A percentile compares a stretch with the other conserved stretches of the same genome.
Evolutionary conservation across 2,113 vertebrate genomes (phyloP).

Genomic region (Microtus richardsoni): DNA sequence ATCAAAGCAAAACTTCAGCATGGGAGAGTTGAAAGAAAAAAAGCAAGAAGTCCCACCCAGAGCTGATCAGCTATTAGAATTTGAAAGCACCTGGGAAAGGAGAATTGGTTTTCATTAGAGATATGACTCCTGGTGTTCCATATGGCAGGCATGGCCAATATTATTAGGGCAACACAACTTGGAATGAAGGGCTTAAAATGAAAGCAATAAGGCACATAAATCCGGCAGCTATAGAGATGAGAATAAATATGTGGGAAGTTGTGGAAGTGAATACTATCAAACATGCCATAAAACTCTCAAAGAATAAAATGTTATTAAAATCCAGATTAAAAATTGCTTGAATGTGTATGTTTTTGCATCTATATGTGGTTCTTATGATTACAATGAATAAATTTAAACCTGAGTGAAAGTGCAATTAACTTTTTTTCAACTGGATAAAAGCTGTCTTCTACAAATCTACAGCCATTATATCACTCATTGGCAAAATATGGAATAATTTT

Average conservation of each 20-base stretch:
- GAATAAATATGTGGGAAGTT: too few relatives aligned
- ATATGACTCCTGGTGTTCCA: neutral
- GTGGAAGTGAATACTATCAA: too few relatives aligned
- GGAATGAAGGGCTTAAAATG: neutral
- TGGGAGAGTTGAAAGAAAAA: neutral
- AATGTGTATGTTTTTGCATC: too few relatives aligned
- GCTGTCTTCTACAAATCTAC: too few relatives aligned
- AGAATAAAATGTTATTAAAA: neutral
- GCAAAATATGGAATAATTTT: neutral
- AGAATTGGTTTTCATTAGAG: neutral
- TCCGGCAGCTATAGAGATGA: too few relatives aligned
- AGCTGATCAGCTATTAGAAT: too few relatives aligned
- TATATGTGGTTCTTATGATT: too few relatives aligned
- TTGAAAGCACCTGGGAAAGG: neutral
- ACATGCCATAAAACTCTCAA: neutral
- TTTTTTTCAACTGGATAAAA: neutral
- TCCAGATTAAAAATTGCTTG: neutral
- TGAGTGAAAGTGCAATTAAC: neutral
- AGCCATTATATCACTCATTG: neutral
- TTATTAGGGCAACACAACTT: neutral
- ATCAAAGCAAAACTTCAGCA: neutral
- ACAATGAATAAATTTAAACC: neutral
- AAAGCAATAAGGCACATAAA: too few relatives aligned
- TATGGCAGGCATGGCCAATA: neutral
- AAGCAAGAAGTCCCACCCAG: neutral